Base-by-base conservation (phyloP, 1,140 invertebrate genomes). In the Belonocnema kinseyi region DNA sequence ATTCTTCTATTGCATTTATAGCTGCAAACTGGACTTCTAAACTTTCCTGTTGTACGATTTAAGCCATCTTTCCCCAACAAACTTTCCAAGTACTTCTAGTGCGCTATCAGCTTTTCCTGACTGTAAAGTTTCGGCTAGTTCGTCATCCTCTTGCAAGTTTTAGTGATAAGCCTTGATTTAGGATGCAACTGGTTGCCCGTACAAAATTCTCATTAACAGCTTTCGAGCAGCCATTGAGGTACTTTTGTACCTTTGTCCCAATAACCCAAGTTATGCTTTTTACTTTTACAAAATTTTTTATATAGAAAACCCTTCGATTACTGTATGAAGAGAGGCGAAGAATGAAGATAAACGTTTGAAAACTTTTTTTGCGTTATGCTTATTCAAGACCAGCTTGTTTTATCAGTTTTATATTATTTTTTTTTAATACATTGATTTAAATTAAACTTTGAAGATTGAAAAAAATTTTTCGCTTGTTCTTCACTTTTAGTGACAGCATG, bases 41-140 rank as follows among this genome's bases (percentile, higher is more conserved):
- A 1, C 40, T 66, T 66, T 66, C 26, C 13, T 16, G 40, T 66
- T 66, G 14, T n/a, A n/a, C 61, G n/a, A 66, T 66, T 66, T 66
- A 66, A 66, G 61, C 21, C 61, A 46, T 66, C 61, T 40, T 46
- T 26, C 13, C 61, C 40, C 14, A 33, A 33, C 33, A 66, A 66
- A 66, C 61, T 66, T 66, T 66, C 33, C 26, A 33, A 66, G 51
- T 54, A 40, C 21, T 76, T 53, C 71, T 53, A 1, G 70, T 26
- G 75, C 26, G 71, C 73, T 77, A 77, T 73, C 76, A 73, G 72
- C 76, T 73, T 77, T 73, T 73, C 71, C 71, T 73, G 53, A 73
- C 70, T 76, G 58, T 54, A 52, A 56, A 71, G 50, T 76, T 76
- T 50, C 40, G 12, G 10, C 19, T 16, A 61, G 12, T 54, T 33